phyloP scores from a whole-genome alignment of 2,113 vertebrate genomes.

The human (Homo sapiens) region DNA sequence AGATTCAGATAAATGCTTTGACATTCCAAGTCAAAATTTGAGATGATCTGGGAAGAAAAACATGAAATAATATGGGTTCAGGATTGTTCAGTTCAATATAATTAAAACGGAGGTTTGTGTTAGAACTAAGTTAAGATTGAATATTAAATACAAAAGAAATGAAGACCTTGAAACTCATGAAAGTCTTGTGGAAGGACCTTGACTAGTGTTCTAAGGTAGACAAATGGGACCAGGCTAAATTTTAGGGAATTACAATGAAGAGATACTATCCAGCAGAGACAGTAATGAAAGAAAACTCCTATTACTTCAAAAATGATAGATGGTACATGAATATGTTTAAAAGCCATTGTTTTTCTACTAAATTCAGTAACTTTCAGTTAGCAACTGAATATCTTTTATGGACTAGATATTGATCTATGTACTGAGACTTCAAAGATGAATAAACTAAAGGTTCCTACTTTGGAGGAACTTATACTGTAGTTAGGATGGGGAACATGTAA shows the following conservation, averaged over 20 bases:
- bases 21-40: slow-evolving; percentile 40
- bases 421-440: background rate
- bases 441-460: background rate
- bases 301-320: background rate
- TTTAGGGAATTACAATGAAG: background rate
- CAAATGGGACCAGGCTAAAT: background rate
- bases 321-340: slow-evolving; percentile 12
- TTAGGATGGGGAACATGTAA: background rate
- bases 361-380: slow-evolving; percentile 18
- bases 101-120: background rate
- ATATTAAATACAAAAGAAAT: background rate
- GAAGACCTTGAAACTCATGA: background rate
- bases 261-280: background rate
- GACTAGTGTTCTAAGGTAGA: background rate
- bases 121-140: background rate
- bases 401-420: background rate
- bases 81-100: background rate
- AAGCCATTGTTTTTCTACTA: background rate
- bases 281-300: slow-evolving; percentile 30
- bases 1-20: slow-evolving; percentile 44
- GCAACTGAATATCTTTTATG: background rate
- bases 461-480: background rate
- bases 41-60: background rate
- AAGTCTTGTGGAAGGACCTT: background rate
- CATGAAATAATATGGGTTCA: slow-evolving; percentile 32